Evolutionary conservation across 2,888 invertebrate genomes (phyloP), one percentile per base, ranked within the genome.

Genomic region (Drosophila anomalata): DNA sequence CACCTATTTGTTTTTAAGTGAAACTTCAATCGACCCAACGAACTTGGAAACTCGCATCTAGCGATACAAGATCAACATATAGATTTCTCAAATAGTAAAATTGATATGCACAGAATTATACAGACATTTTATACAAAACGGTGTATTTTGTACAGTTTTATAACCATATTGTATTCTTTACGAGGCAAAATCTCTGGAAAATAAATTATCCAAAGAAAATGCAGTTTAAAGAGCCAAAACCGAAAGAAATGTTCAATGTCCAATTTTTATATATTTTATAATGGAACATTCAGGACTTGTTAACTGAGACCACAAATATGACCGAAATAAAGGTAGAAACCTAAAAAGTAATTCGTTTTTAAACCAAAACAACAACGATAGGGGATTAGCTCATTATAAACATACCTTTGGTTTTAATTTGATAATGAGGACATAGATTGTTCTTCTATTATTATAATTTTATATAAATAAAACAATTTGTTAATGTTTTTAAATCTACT

Each of bases 21-120:
- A 48, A 52, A 46, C 17, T 41, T 41, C n/a, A 8, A 53, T 24
- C 11, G n/a, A 52, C 72, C 73, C 73, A 70, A 72, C 73, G 63
- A 70, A 52, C 54, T 66, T 14, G 9, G 4, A 31, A 31, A 53
- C 51, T 57, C 26, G 57, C 57, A 57, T 31, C n/a, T 29, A 57
- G 39, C 26, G 51, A 51, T 20, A 9, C 44, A 22, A 65, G 5
- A 63, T 44, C 48, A 42, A 33, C 7, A 12, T n/a, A 26, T 14
- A 12, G 29, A 17, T 44, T 14, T 22, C 31, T 12, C 2, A 17
- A 29, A 39, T 51, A 56, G 29, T 31, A 12, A 17, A 42, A 44
- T 39, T 20, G 17, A 22, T 24, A 65, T 20, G 54, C 53, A 65
- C 53, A 63, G 6, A 47, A 17, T 33, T 48, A 60, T 50, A 39